Conservation (phyloP, 2,888 invertebrate genomes). For the Leptopilina myrica region DNA sequence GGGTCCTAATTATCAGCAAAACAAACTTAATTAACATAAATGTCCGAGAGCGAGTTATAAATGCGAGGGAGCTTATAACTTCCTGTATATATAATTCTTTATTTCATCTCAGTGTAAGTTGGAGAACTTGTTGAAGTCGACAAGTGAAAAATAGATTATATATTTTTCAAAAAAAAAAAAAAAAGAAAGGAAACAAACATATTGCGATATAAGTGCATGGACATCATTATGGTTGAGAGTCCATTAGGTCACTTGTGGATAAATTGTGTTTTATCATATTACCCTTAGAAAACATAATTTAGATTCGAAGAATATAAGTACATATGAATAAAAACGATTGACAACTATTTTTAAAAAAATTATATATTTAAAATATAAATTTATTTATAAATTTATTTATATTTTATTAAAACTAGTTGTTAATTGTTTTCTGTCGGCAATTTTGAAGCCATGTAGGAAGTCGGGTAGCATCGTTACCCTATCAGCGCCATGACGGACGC, state of each 20-base stretch:
- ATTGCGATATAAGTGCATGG: conserved; percentile 8
- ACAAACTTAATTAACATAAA: conserved; percentile 27
- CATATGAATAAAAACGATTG: too few species aligned
- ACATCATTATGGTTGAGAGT: conserved; percentile 4
- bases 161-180: conserved; percentile 1
- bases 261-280: conserved; percentile 51
- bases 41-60: conserved; percentile 28
- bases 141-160: not conserved
- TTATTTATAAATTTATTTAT: conserved; percentile 46
- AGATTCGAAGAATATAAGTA: too few species aligned
- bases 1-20: conserved; percentile 14
- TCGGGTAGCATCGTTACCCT: conserved; percentile 67
- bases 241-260: conserved; percentile 57
- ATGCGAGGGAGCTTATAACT: conserved; percentile 20
- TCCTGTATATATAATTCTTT: conserved; percentile 26
- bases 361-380: conserved; percentile 43
- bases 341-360: not conserved
- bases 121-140: conserved; percentile 34
- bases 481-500: conserved; percentile 68
- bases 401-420: conserved; percentile 51
- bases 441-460: conserved; percentile 69
- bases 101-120: not conserved
- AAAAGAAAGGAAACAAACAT: not conserved
- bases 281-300: not conserved
- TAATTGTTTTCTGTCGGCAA: conserved; percentile 68